Evolutionary conservation across 64 coral and sea anemone genomes (phyloP), one percentile per base, ranked within the genome.

Genomic region (Stichodactyla mertensii): DNA sequence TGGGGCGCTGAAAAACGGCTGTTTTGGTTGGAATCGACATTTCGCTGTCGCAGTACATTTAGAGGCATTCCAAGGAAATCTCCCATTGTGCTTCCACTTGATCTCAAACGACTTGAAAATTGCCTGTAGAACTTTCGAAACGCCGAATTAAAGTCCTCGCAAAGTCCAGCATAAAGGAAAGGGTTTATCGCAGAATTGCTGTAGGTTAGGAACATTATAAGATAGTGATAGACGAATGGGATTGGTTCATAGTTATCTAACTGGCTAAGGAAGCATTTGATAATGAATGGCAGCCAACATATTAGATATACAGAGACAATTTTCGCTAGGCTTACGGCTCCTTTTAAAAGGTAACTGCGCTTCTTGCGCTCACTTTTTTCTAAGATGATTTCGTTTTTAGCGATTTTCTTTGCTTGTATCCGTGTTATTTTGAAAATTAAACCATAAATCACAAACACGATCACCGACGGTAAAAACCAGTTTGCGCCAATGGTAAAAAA

Each of bases 211-310:
- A 96, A 84, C 45, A 93, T 67, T 14, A 96, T 92, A 15, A 64
- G 52, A 28, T 87, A 85, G 52, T 92, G 87, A 52, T 86, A 19
- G 51, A 81, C 79, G 61, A 77, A 69, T 28, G 84, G 89, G 51
- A 81, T 81, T 27, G 55, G 18, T 52, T 82, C 85, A 1, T 52
- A 52, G 11, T 5, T 8, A 14, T 27, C 4, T 9, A 83, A 58
- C 16, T 88, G 55, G 10, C 64, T 61, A 0, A 96, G 11, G 5
- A 93, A 70, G 8, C 78, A 11, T 2, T 92, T 57, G 2, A 88
- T 87, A 24, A 93, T 89, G 57, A 93, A 96, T 18, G 94, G 94
- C 6, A 84, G 53, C 91, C 94, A 96, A 71, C 94, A 96, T 55
- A 96, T 71, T 26, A 96, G n/a, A 19, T 90, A 96, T 2, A 92